Evolutionary conservation across 2,113 vertebrate species (phyloP).

Genomic region (Gallinago jamesoni): DNA sequence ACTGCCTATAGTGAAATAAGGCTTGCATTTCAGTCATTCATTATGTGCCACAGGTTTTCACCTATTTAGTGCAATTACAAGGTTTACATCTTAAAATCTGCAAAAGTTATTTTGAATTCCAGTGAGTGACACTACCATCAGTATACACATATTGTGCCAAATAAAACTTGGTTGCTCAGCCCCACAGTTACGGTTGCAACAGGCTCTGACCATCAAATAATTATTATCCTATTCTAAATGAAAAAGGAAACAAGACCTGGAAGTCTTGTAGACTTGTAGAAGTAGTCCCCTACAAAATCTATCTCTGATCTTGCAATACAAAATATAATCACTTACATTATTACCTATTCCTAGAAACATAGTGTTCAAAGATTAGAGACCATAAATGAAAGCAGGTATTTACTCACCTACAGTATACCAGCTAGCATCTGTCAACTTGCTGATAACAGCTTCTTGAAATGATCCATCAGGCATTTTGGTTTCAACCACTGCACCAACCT

Average conservation of each 20-base stretch:
- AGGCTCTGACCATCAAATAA: background rate
- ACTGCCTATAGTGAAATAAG: rapidly evolving
- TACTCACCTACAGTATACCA: conserved; percentile 98
- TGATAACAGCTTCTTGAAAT: conserved; percentile 90
- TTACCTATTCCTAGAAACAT: background rate
- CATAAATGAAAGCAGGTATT: background rate
- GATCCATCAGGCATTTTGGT: conserved; percentile 91
- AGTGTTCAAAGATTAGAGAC: background rate
- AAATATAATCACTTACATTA: background rate
- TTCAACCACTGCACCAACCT: conserved; percentile 98
- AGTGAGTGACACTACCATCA: background rate
- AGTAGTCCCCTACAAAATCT: background rate
- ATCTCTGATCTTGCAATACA: background rate
- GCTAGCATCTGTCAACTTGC: conserved; percentile 96
- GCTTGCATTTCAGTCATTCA: background rate
- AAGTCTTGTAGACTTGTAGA: background rate
- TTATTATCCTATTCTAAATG: background rate
- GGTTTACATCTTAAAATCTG: background rate
- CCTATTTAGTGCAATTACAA: background rate
- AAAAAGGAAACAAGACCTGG: background rate
- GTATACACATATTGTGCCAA: background rate
- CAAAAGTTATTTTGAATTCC: background rate
- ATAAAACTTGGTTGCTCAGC: background rate
- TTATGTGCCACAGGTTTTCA: background rate
- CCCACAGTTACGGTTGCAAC: background rate